Percentiles rank a stretch among this genome's conserved stretches.
Conservation (phyloP, 2,888 invertebrate genomes). For the Caenorhabditis sp. region DNA sequence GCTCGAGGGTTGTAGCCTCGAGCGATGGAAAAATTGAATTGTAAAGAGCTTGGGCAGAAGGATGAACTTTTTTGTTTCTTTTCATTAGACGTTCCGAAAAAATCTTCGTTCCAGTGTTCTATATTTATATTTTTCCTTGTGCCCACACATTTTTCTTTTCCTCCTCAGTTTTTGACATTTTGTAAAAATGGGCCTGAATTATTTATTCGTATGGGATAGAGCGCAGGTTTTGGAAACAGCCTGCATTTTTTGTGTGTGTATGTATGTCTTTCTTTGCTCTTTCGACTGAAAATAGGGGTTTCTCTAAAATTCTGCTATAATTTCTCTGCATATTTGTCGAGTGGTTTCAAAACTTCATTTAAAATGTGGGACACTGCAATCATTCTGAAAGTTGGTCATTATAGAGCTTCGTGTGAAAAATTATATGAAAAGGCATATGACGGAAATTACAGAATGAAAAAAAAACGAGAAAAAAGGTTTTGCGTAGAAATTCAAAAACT, state of each 20-base stretch:
- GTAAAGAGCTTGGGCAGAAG: neutral
- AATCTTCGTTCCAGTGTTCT: neutral
- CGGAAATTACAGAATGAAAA: too few species aligned
- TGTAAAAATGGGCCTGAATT: neutral
- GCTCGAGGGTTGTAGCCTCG: neutral
- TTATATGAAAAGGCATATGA: too few species aligned
- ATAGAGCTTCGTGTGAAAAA: too few species aligned
- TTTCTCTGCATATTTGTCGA: too few species aligned
- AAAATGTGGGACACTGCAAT: too few species aligned
- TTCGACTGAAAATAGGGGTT: neutral
- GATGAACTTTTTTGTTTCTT: too few species aligned
- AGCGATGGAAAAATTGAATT: constrained; percentile 3
- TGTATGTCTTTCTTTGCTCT: neutral
- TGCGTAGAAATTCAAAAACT: too few species aligned
- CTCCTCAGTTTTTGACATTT: neutral
- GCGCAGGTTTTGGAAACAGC: neutral
- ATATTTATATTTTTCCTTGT: neutral
- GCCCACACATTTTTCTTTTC: neutral
- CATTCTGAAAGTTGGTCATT: too few species aligned
- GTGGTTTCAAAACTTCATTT: too few species aligned
- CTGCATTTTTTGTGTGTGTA: neutral
- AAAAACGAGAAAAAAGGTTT: too few species aligned
- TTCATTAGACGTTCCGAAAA: too few species aligned
- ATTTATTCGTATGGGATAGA: neutral
- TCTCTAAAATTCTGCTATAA: neutral